Conservation (phyloP, 1,140 invertebrate species). For the Hylaeus anthracinus region DNA sequence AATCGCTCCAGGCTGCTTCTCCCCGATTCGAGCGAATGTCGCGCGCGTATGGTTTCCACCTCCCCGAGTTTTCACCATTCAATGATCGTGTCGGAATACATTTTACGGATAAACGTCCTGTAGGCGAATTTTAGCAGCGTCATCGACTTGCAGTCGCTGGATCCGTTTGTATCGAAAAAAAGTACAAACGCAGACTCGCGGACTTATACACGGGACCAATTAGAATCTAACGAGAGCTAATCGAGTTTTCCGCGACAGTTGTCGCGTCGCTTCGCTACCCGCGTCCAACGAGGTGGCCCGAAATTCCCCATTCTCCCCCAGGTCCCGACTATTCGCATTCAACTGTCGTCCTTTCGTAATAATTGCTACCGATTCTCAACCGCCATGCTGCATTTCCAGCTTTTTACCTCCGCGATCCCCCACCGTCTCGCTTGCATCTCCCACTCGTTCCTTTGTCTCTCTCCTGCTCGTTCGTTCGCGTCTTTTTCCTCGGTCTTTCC, state of each 20-base stretch:
- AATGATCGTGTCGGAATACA: too few relatives aligned
- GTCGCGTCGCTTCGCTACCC: slow-evolving; percentile 46
- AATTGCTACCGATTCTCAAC: slow-evolving; percentile 78
- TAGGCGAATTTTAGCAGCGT: too few relatives aligned
- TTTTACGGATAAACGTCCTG: too few relatives aligned
- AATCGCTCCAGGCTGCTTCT: not conserved
- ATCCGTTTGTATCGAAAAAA: not conserved
- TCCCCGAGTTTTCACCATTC: too few relatives aligned
- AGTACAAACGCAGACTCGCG: not conserved
- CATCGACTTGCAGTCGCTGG: too few relatives aligned
- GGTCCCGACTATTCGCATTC: slow-evolving; percentile 63
- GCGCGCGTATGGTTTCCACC: too few relatives aligned
- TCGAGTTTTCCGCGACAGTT: slow-evolving; percentile 40
- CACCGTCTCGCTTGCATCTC: slow-evolving; percentile 34
- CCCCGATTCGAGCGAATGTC: not conserved
- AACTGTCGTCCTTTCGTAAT: slow-evolving; percentile 75
- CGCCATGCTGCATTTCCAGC: slow-evolving; percentile 79
- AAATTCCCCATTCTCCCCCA: slow-evolving; percentile 25
- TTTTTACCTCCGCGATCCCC: slow-evolving; percentile 72
- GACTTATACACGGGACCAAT: not conserved
- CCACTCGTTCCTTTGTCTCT: slow-evolving; percentile 33
- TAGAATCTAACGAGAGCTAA: slow-evolving; percentile 15
- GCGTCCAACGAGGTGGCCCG: slow-evolving; percentile 42
- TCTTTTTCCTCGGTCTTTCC: slow-evolving; percentile 34
- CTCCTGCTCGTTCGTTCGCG: slow-evolving; percentile 33